These are phyloP conservation scores for Spodoptera exigua DNA, from an alignment of 2,888 invertebrate species.

Conservation along the genomic window DNA sequence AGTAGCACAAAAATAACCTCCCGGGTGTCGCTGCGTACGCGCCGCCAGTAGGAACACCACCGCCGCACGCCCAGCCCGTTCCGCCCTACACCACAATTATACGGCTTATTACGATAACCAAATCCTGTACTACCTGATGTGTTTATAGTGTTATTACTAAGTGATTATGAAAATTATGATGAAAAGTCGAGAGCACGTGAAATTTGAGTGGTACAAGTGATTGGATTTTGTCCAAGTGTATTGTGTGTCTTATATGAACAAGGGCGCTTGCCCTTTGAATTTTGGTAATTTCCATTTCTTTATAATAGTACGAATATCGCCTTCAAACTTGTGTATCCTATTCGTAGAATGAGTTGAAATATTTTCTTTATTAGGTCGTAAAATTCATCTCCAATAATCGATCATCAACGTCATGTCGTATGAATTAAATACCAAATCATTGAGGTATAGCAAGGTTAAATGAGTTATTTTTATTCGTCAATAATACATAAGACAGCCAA, in stretches of 20 bases:
- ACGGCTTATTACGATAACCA: constrained; percentile 62
- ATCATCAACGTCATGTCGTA: constrained; percentile 4
- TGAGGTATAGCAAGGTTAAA: constrained; percentile 32
- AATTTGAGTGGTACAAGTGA: constrained; percentile 70
- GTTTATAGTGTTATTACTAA: constrained; percentile 50
- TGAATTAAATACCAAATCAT: constrained; percentile 13
- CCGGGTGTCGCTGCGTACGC: constrained; percentile 83
- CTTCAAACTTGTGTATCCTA: constrained; percentile 14
- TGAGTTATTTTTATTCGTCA: constrained; percentile 19
- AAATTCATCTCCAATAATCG: constrained; percentile 32
- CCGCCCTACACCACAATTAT: constrained; percentile 69
- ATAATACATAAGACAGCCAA: constrained; percentile 10
- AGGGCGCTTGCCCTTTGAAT: constrained; percentile 69
- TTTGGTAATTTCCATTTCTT: constrained; percentile 68
- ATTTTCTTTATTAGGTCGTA: not conserved
- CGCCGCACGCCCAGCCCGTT: constrained; percentile 73
- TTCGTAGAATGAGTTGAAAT: not conserved
- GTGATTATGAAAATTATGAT: constrained; percentile 55
- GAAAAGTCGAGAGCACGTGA: constrained; percentile 56
- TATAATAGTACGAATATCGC: constrained; percentile 22
- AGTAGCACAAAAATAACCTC: constrained; percentile 87
- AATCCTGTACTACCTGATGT: constrained; percentile 47
- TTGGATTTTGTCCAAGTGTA: constrained; percentile 78
- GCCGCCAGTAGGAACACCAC: constrained; percentile 71
- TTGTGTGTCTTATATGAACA: constrained; percentile 71